These are phyloP conservation scores for Gouania willdenowi DNA, from an alignment of 2,797 vertebrate genomes.

Conservation along the genomic window DNA sequence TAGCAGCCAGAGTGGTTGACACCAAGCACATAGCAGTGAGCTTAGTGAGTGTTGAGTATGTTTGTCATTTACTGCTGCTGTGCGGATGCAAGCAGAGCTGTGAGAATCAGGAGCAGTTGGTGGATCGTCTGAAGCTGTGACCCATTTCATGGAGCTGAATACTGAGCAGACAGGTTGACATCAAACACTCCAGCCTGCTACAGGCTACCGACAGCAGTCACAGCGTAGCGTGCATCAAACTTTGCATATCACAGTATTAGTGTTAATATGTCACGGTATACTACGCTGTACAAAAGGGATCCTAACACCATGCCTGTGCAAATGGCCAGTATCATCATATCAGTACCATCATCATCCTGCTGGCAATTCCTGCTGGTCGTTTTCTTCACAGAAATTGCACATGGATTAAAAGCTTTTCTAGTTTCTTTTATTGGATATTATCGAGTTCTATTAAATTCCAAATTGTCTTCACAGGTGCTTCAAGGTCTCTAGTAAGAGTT, in stretches of 20 bases:
- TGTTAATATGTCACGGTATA: constrained; percentile 30
- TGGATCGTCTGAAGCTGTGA: constrained; percentile 75
- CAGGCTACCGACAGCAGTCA: constrained; percentile 54
- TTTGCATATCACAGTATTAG: constrained; percentile 49
- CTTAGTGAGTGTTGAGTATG: constrained; percentile 32
- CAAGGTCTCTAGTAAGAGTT: too few species aligned
- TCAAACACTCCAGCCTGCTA: constrained; percentile 70
- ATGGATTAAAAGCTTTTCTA: too few species aligned
- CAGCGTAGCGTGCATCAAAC: constrained; percentile 26
- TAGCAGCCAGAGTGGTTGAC: constrained; percentile 27
- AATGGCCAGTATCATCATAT: neutral
- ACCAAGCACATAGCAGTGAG: constrained; percentile 10
- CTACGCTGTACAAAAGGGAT: constrained; percentile 15
- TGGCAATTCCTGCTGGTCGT: too few species aligned
- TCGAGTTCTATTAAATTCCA: too few species aligned
- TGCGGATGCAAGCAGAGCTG: constrained; percentile 37
- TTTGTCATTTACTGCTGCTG: constrained; percentile 38
- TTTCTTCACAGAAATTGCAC: too few species aligned
- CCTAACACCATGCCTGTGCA: constrained; percentile 4
- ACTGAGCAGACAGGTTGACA: constrained; percentile 77
- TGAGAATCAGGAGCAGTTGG: constrained; percentile 44
- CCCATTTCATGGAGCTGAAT: constrained; percentile 79
- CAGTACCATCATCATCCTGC: too few species aligned
- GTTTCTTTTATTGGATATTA: too few species aligned
- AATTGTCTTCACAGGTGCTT: too few species aligned